Evolutionary conservation across 2,888 invertebrate genomes (phyloP).

Genomic region (Scaptodrosophila latifasciaeformis): DNA sequence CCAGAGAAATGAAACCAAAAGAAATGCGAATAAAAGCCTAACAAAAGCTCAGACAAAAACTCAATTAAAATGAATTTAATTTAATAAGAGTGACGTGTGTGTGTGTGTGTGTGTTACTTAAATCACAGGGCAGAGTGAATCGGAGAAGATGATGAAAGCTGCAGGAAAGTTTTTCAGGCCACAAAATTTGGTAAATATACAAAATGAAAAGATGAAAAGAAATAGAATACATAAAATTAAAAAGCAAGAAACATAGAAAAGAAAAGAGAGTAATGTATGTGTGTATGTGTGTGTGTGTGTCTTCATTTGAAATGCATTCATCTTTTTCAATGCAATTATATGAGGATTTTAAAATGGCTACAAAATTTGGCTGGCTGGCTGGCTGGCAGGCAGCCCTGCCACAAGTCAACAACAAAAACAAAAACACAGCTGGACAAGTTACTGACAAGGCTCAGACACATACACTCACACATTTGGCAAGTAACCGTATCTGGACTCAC

Average conservation of each 20-base stretch:
- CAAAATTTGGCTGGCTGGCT: not conserved
- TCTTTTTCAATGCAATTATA: slow-evolving; percentile 40
- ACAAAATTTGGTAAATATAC: no score
- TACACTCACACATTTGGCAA: slow-evolving; percentile 11
- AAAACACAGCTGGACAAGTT: slow-evolving; percentile 57
- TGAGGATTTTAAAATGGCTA: slow-evolving; percentile 36
- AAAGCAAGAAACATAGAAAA: no score
- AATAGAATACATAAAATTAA: no score
- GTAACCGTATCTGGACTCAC: slow-evolving; percentile 14
- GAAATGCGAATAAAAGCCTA: slow-evolving; percentile 8
- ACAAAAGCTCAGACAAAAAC: slow-evolving; percentile 38
- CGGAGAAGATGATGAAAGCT: no score
- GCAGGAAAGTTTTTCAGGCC: no score
- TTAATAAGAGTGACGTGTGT: slow-evolving; percentile 15
- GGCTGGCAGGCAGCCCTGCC: slow-evolving; percentile 34
- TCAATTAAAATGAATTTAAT: slow-evolving; percentile 64
- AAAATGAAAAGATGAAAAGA: no score
- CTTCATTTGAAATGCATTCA: slow-evolving; percentile 61
- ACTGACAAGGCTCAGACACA: slow-evolving; percentile 38
- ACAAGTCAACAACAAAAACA: slow-evolving; percentile 31
- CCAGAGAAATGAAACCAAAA: not conserved
- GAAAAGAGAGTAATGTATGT: no score
- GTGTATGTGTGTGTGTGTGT: not conserved
- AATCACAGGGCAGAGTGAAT: no score
- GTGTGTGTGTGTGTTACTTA: not conserved